Conservation (phyloP, 2,797 vertebrate species). For the Syncerus caffer region DNA sequence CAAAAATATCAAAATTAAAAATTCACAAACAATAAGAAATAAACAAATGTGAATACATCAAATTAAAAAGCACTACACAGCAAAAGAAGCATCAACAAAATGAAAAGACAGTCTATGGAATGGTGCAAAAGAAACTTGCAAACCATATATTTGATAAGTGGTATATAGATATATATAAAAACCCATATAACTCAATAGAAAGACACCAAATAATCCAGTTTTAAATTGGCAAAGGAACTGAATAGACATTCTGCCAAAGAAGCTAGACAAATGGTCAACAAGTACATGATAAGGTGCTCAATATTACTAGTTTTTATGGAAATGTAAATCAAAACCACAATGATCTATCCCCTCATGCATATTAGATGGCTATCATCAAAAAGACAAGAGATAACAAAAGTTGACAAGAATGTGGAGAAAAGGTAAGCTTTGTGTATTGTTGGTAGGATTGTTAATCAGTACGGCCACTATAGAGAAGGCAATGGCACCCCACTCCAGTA, state of each 20-base stretch:
- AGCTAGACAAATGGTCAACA: not conserved
- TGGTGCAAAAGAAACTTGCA: not conserved
- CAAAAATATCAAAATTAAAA: not conserved
- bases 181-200: not conserved
- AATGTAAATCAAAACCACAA: not conserved
- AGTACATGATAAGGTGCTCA: not conserved
- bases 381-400: not conserved
- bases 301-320: not conserved
- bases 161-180: not conserved
- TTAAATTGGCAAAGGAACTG: not conserved
- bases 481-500: no score
- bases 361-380: not conserved
- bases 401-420: not conserved
- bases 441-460: not conserved
- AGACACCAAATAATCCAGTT: not conserved
- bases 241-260: not conserved
- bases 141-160: not conserved
- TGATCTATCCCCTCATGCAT: not conserved
- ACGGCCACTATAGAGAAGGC: not conserved
- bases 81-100: not conserved
- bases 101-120: not conserved
- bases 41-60: not conserved
- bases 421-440: not conserved
- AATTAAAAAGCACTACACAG: not conserved
- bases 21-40: not conserved